A percentile compares a stretch with the other conserved stretches of the same genome.
Conservation (phyloP, 2,888 invertebrate genomes). For the Lasius platythorax region DNA sequence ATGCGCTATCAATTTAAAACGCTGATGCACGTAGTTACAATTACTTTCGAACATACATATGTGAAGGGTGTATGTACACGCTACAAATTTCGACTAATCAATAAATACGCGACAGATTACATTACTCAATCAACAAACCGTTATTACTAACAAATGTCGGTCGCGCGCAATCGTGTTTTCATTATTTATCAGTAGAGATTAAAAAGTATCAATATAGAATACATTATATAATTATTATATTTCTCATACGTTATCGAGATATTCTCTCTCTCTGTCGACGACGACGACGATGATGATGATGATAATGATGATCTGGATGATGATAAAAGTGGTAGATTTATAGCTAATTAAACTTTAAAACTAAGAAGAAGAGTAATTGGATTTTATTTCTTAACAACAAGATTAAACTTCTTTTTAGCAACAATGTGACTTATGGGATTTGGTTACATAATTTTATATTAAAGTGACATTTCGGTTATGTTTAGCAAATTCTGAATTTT, state of each 20-base stretch:
- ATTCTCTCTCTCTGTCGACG: background rate
- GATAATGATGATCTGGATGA: background rate
- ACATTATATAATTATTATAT: background rate
- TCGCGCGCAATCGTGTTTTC: background rate
- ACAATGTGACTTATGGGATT: background rate
- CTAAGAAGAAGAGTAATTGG: background rate
- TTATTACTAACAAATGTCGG: constrained; percentile 27
- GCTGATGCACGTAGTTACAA: background rate
- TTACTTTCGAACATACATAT: background rate
- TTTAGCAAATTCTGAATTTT: background rate
- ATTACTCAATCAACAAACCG: background rate
- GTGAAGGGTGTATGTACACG: no score
- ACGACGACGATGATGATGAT: no score
- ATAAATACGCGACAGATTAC: constrained; percentile 8
- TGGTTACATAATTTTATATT: background rate
- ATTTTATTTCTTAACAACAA: background rate
- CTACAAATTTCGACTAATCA: background rate
- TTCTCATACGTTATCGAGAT: background rate
- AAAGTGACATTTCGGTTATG: background rate
- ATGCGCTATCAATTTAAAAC: background rate
- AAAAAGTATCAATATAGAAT: background rate
- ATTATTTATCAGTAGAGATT: background rate
- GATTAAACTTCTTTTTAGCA: background rate
- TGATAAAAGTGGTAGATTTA: background rate
- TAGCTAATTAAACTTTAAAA: background rate